Percentiles rank a stretch among this genome's conserved stretches.
These are phyloP conservation scores for Astreopora myriophthalma DNA, from an alignment of 64 coral and sea anemone species.

Conservation along the genomic window DNA sequence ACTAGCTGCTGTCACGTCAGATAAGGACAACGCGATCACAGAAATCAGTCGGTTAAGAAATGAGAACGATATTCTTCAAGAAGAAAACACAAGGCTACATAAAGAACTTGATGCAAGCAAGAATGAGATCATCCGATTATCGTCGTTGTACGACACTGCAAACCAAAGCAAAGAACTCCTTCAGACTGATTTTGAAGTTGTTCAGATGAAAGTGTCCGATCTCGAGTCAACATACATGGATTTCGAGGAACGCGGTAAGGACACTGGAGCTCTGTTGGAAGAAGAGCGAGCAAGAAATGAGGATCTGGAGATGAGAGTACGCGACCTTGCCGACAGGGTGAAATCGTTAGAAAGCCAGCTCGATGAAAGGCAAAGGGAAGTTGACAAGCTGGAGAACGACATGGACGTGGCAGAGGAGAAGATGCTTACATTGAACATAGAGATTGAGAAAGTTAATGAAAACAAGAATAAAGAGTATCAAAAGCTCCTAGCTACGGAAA, in stretches of 20 bases:
- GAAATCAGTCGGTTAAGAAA: slow-evolving; percentile 67
- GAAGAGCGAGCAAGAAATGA: slow-evolving; percentile 76
- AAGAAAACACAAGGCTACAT: slow-evolving; percentile 68
- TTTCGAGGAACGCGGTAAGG: slow-evolving; percentile 72
- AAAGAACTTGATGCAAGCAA: slow-evolving; percentile 66
- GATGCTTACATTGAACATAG: slow-evolving; percentile 85
- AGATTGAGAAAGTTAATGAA: slow-evolving; percentile 77
- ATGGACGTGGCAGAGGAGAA: slow-evolving; percentile 97
- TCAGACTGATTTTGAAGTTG: slow-evolving; percentile 74
- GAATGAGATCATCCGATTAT: slow-evolving; percentile 73
- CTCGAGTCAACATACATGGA: slow-evolving; percentile 90
- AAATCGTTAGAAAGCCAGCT: slow-evolving; percentile 38
- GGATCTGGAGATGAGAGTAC: slow-evolving; percentile 69
- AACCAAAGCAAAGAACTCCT: slow-evolving; percentile 86
- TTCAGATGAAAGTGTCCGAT: slow-evolving; percentile 74
- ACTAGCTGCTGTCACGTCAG: slow-evolving; percentile 49
- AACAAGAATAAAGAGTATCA: slow-evolving; percentile 85
- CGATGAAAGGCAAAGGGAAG: slow-evolving; percentile 56
- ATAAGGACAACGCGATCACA: slow-evolving; percentile 67
- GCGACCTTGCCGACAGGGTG: slow-evolving; percentile 52
- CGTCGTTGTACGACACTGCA: slow-evolving; percentile 56
- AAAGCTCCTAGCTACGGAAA: slow-evolving; percentile 69
- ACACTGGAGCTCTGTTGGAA: slow-evolving; percentile 55
- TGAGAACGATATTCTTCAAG: slow-evolving; percentile 60
- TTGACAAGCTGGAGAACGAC: slow-evolving; percentile 87